These are phyloP conservation scores for Dysmachus trigonus DNA, from an alignment of 2,888 invertebrate genomes.

Conservation along the genomic window DNA sequence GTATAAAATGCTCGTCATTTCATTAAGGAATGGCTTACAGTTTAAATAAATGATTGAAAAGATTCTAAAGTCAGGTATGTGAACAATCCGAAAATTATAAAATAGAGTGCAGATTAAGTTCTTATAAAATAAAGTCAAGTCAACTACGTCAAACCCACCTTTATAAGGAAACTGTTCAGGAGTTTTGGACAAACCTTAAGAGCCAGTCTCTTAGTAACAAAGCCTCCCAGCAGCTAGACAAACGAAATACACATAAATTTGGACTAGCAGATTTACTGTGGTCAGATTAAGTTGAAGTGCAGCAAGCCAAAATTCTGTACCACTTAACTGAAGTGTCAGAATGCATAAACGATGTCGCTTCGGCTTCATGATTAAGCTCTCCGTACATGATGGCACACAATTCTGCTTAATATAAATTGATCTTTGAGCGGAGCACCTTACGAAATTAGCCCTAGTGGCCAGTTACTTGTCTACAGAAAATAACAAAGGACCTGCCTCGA, in stretches of 20 bases:
- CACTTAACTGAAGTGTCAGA: neutral
- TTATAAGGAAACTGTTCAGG: neutral
- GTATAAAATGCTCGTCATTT: too few species aligned
- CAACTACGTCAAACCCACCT: neutral
- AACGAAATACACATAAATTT: neutral
- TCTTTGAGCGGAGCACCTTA: neutral
- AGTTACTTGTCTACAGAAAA: neutral
- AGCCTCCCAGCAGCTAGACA: neutral
- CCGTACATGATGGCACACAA: neutral
- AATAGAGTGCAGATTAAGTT: neutral
- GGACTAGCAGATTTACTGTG: neutral
- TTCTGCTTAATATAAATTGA: neutral
- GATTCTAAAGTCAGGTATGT: neutral
- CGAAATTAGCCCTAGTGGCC: neutral
- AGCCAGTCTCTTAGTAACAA: neutral
- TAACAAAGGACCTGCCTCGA: neutral
- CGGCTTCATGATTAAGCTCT: neutral
- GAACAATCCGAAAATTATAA: neutral
- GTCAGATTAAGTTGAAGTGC: neutral
- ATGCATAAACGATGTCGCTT: neutral
- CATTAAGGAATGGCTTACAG: too few species aligned
- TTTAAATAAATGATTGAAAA: neutral
- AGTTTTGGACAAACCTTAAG: neutral
- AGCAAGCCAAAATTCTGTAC: neutral
- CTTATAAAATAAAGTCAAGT: neutral